Evolutionary conservation across 2,888 invertebrate species (phyloP).

Genomic region (Hyalella azteca): DNA sequence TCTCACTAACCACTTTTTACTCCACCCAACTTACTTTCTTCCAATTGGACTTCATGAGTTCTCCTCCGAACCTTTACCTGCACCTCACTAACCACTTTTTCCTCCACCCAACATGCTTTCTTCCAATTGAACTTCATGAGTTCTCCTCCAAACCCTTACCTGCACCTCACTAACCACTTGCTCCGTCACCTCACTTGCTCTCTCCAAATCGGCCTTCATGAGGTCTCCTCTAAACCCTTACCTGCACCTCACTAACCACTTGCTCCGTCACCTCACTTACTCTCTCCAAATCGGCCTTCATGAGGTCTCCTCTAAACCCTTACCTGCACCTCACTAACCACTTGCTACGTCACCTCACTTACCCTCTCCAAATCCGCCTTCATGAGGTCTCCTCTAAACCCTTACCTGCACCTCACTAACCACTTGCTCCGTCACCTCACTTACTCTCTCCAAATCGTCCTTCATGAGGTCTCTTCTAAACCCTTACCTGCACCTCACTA

Average conservation of each 20-base stretch:
- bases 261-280: not conserved
- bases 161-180: not conserved
- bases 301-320: conserved; percentile 48
- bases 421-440: not conserved
- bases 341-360: not conserved
- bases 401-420: not conserved
- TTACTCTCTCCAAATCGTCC: conserved; percentile 58
- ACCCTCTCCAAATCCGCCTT: conserved; percentile 57
- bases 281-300: conserved; percentile 39
- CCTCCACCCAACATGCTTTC: too few relatives aligned
- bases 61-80: too few relatives aligned
- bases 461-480: conserved; percentile 55
- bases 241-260: too few relatives aligned
- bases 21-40: too few relatives aligned
- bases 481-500: not conserved
- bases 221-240: too few relatives aligned
- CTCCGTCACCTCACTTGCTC: not conserved
- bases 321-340: not conserved
- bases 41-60: too few relatives aligned
- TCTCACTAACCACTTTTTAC: too few relatives aligned
- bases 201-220: not conserved
- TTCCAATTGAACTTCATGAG: too few relatives aligned
- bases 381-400: conserved; percentile 52
- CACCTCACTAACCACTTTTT: too few relatives aligned
- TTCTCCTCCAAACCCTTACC: too few relatives aligned